These are phyloP conservation scores for Parus major DNA, from an alignment of 2,113 vertebrate species.

Conservation along the genomic window DNA sequence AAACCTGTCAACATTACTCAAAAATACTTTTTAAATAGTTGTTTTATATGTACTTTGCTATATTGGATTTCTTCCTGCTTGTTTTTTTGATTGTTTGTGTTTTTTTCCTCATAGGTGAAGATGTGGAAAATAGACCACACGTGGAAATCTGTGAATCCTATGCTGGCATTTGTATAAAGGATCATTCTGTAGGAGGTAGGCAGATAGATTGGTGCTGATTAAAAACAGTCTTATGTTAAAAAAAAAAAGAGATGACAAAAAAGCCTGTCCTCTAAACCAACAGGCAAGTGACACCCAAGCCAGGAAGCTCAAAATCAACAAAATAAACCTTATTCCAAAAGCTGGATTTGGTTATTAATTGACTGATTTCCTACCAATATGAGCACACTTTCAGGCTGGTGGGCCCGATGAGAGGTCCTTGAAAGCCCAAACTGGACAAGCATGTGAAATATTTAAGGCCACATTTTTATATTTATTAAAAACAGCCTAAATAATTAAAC, in stretches of 20 bases:
- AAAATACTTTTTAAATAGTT: not conserved
- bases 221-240: not conserved
- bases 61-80: not conserved
- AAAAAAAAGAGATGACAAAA: not conserved
- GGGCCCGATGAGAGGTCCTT: slow-evolving; percentile 20
- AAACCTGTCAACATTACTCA: not conserved
- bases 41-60: not conserved
- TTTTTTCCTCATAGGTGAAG: not conserved
- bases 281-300: not conserved
- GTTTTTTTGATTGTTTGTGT: too few species aligned
- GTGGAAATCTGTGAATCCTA: not conserved
- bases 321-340: slow-evolving; percentile 14
- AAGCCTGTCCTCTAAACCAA: slow-evolving; percentile 17
- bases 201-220: not conserved
- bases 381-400: slow-evolving; percentile 11
- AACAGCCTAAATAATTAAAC: slow-evolving; percentile 87
- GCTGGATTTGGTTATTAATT: slow-evolving; percentile 35
- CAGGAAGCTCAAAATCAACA: slow-evolving; percentile 20
- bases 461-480: slow-evolving; percentile 84
- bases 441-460: slow-evolving; percentile 81
- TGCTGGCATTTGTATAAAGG: not conserved
- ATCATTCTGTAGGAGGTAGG: not conserved
- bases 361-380: slow-evolving; percentile 37
- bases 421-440: slow-evolving; percentile 66
- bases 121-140: not conserved